These are phyloP conservation scores for Strix uralensis DNA, from an alignment of 2,113 vertebrate species.

Conservation along the genomic window DNA sequence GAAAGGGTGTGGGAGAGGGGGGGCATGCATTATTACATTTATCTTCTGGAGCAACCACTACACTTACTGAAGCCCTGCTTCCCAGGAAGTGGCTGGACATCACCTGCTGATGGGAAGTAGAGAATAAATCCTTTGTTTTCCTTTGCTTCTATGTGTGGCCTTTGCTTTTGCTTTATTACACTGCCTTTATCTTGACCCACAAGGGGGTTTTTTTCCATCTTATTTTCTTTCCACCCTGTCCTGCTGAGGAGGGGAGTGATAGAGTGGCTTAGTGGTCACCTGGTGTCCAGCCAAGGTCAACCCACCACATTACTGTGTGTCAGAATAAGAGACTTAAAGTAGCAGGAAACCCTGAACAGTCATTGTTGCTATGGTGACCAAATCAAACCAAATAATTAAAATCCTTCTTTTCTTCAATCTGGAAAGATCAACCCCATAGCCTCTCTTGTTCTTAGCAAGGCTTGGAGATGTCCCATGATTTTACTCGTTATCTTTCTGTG, in stretches of 20 bases:
- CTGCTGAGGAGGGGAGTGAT: background rate
- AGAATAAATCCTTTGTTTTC: background rate
- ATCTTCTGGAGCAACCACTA: background rate
- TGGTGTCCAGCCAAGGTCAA: background rate
- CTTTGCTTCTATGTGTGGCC: background rate
- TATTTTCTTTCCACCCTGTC: background rate
- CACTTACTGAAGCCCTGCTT: background rate
- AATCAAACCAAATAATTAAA: slow-evolving; percentile 10
- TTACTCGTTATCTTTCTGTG: background rate
- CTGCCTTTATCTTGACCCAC: background rate
- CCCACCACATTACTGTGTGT: background rate
- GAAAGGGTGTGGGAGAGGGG: too few species aligned
- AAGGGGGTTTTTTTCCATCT: background rate
- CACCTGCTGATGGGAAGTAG: background rate
- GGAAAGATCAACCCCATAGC: background rate
- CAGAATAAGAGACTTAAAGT: background rate
- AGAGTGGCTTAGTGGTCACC: background rate
- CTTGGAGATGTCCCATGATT: background rate
- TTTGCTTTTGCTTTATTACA: background rate
- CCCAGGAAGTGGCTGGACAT: background rate
- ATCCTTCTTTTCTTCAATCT: background rate
- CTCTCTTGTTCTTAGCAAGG: background rate
- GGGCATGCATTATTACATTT: rapidly evolving
- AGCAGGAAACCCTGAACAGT: background rate
- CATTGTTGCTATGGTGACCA: background rate